phyloP scores from a whole-genome alignment of 2,888 invertebrate genomes.

The Scotopteryx bipunctaria region DNA sequence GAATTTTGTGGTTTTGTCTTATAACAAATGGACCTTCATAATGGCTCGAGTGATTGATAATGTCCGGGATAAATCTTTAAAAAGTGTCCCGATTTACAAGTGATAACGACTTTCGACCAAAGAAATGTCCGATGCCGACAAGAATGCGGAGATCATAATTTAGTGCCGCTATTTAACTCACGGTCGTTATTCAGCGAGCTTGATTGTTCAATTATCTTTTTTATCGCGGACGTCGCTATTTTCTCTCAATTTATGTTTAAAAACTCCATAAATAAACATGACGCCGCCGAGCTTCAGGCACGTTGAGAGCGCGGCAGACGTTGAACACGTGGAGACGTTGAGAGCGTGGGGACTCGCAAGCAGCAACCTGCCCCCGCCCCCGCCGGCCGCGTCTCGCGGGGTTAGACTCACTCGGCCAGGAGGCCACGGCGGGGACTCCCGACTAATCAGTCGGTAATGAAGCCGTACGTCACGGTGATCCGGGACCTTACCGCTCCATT shows the following conservation, averaged over 20 bases:
- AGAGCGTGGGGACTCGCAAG: too few species aligned
- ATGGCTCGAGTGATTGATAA: too few species aligned
- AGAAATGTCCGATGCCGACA: not conserved
- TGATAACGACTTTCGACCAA: too few species aligned
- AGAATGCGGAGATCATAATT: not conserved
- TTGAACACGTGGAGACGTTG: too few species aligned
- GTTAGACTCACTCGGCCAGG: too few species aligned
- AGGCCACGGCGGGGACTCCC: too few species aligned
- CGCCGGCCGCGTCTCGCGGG: not conserved
- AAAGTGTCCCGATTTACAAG: too few species aligned
- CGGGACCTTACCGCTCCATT: conserved; percentile 17
- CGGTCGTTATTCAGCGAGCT: not conserved
- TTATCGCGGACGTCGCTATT: not conserved
- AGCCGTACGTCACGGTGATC: conserved; percentile 27
- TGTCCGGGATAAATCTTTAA: too few species aligned
- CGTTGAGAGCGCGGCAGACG: too few species aligned
- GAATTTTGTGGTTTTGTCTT: too few species aligned
- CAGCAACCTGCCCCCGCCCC: not conserved
- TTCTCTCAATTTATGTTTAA: not conserved
- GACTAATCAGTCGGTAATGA: conserved; percentile 22
- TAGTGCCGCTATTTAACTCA: not conserved
- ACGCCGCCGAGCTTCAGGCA: too few species aligned
- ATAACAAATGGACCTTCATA: too few species aligned
- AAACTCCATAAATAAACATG: not conserved
- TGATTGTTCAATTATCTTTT: conserved; percentile 2